phyloP scores from a whole-genome alignment of 2,888 invertebrate genomes.

The Calliscelio sp. region DNA sequence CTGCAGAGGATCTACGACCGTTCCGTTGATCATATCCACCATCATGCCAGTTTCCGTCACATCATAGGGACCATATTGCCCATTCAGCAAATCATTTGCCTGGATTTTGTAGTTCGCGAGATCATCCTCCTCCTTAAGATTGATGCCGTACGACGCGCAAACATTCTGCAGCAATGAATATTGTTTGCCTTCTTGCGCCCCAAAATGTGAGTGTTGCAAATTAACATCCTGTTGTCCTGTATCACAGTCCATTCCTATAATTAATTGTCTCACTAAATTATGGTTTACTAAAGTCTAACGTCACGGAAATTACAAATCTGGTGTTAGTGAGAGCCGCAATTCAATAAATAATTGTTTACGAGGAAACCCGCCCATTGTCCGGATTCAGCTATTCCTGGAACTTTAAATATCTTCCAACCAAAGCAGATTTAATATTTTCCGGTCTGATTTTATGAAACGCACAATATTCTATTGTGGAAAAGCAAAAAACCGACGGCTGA shows the following conservation, averaged over 20 bases:
- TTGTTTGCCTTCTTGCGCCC: conserved; percentile 88
- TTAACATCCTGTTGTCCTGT: conserved; percentile 89
- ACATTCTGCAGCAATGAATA: conserved; percentile 92
- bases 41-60: conserved; percentile 91
- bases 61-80: conserved; percentile 89
- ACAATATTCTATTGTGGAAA: too few species aligned
- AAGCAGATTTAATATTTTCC: neutral
- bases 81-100: conserved; percentile 88
- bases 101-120: conserved; percentile 91
- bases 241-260: conserved; percentile 92
- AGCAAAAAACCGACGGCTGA: conserved; percentile 31
- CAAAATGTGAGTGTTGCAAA: conserved; percentile 83
- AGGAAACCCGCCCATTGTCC: conserved; percentile 22
- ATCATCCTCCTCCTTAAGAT: conserved; percentile 92
- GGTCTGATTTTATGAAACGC: conserved; percentile 25
- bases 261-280: conserved; percentile 73
- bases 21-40: conserved; percentile 92
- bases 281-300: conserved; percentile 16
- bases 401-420: conserved; percentile 36
- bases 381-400: conserved; percentile 12
- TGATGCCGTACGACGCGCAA: conserved; percentile 91
- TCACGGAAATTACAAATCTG: neutral
- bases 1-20: conserved; percentile 92
- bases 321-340: conserved; percentile 87
- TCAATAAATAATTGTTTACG: conserved; percentile 88